Conservation (phyloP, 2,888 invertebrate species). For the Cataglyphis rosenhaueri region DNA sequence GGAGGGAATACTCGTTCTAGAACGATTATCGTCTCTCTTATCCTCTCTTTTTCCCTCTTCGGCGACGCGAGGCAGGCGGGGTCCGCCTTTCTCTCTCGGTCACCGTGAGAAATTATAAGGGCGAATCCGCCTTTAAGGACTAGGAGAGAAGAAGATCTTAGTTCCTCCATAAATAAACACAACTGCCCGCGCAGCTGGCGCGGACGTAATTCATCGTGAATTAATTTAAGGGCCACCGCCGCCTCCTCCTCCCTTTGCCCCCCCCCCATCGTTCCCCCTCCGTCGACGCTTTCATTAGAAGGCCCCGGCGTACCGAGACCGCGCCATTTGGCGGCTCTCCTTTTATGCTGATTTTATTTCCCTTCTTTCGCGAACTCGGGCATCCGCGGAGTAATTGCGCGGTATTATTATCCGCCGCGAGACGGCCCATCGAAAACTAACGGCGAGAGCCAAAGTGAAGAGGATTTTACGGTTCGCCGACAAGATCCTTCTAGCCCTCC, state of each 20-base stretch:
- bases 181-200: conserved; percentile 85
- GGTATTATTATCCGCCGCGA: conserved; percentile 81
- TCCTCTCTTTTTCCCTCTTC: not conserved
- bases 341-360: conserved; percentile 85
- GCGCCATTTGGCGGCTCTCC: conserved; percentile 84
- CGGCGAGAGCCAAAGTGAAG: conserved; percentile 57
- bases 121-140: conserved; percentile 73
- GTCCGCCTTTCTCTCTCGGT: conserved; percentile 39
- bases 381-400: conserved; percentile 83
- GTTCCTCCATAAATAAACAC: conserved; percentile 85
- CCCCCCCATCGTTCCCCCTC: conserved; percentile 59
- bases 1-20: conserved; percentile 23
- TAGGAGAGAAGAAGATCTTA: conserved; percentile 79
- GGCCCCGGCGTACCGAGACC: conserved; percentile 77
- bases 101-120: conserved; percentile 66
- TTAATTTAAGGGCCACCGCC: conserved; percentile 84
- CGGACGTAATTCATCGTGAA: conserved; percentile 86
- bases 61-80: not conserved
- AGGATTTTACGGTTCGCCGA: conserved; percentile 73
- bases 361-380: conserved; percentile 84
- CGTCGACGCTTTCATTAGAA: conserved; percentile 85
- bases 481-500: conserved; percentile 55
- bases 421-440: conserved; percentile 78
- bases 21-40: conserved; percentile 36
- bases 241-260: conserved; percentile 7